phyloP scores from a whole-genome alignment of 2,888 invertebrate genomes.

The Epinotia ramella region DNA sequence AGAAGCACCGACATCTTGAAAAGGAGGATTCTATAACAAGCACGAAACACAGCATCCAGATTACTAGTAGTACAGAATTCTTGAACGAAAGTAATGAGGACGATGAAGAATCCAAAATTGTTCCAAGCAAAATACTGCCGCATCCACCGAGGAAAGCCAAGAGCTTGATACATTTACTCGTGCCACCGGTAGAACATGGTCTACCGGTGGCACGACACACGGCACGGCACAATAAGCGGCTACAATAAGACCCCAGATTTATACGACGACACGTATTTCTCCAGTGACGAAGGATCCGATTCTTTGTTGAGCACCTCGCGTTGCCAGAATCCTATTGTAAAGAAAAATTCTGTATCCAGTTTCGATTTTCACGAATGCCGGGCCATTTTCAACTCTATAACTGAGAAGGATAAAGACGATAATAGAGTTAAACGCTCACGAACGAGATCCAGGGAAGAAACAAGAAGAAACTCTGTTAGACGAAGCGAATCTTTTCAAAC shows the following conservation, averaged over 20 bases:
- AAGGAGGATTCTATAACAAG: constrained; percentile 84
- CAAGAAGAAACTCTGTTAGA: constrained; percentile 70
- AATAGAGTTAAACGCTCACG: constrained; percentile 67
- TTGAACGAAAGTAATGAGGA: constrained; percentile 79
- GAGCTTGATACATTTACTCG: constrained; percentile 89
- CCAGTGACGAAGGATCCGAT: constrained; percentile 89
- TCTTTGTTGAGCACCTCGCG: constrained; percentile 88
- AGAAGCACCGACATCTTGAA: constrained; percentile 69
- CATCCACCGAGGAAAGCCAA: constrained; percentile 92
- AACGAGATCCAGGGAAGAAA: constrained; percentile 74
- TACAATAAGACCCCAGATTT: constrained; percentile 83
- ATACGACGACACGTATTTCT: constrained; percentile 85
- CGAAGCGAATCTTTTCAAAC: constrained; percentile 81
- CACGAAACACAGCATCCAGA: constrained; percentile 82
- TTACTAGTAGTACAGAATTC: constrained; percentile 78
- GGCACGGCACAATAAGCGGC: no score
- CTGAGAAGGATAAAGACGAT: constrained; percentile 80
- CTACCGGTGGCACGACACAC: no score
- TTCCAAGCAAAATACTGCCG: constrained; percentile 91
- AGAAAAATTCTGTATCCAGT: constrained; percentile 69
- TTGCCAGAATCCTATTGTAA: constrained; percentile 71
- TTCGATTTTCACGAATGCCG: constrained; percentile 83
- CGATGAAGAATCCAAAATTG: constrained; percentile 88
- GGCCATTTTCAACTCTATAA: constrained; percentile 84
- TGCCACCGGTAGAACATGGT: constrained; percentile 86